A percentile compares a stretch with the other conserved stretches of the same genome.
These are phyloP conservation scores for Pampus argenteus DNA, from an alignment of 2,797 vertebrate species.

Conservation along the genomic window DNA sequence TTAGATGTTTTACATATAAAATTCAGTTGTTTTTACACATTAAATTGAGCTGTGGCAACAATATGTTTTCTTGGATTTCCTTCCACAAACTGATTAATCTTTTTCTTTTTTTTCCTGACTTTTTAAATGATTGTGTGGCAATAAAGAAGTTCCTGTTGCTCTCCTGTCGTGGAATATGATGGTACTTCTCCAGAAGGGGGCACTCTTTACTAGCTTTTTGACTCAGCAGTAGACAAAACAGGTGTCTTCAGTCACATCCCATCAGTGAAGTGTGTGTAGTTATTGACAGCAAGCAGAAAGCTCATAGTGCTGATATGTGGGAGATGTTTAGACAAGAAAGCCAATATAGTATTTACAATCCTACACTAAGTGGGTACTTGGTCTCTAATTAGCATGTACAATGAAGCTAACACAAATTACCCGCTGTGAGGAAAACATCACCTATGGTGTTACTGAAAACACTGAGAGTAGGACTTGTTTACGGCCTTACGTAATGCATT, in stretches of 20 bases:
- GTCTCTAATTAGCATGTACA: conserved; percentile 52
- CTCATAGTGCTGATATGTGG: conserved; percentile 47
- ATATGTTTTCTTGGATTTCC: conserved; percentile 10
- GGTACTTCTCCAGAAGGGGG: conserved; percentile 64
- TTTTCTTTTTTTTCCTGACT: not conserved
- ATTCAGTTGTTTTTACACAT: conserved; percentile 57
- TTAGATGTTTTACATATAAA: conserved; percentile 68
- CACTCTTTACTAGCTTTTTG: conserved; percentile 20
- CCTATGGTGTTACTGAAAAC: conserved; percentile 50
- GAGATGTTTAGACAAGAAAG: conserved; percentile 52
- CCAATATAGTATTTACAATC: conserved; percentile 50
- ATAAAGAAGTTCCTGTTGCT: not conserved
- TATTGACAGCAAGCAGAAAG: conserved; percentile 39
- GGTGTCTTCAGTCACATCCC: conserved; percentile 39
- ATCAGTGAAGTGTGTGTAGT: conserved; percentile 20
- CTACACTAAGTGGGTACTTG: conserved; percentile 34
- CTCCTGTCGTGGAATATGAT: not conserved
- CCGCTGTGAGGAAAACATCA: conserved; percentile 53
- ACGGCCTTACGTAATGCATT: conserved; percentile 12
- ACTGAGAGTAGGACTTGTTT: conserved; percentile 18
- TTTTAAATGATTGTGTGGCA: not conserved
- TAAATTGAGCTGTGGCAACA: conserved; percentile 64
- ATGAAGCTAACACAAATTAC: conserved; percentile 52
- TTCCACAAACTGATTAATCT: not conserved
- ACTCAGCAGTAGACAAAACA: conserved; percentile 8